phyloP scores from a whole-genome alignment of 2,797 vertebrate species.

The Periparus ater region DNA sequence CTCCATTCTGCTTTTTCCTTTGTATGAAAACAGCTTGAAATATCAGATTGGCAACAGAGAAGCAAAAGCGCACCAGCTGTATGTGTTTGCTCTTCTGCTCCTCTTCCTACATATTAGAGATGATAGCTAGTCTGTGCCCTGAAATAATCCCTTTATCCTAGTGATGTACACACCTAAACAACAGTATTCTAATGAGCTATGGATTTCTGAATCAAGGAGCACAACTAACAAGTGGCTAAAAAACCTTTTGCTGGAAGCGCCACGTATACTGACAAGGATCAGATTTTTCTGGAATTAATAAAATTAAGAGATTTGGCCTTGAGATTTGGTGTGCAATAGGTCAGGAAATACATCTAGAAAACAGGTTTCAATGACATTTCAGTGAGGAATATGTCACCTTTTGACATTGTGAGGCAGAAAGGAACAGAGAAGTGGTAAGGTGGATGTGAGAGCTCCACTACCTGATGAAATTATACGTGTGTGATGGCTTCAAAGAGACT shows the following conservation, averaged over 20 bases:
- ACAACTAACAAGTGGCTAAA: slow-evolving; percentile 10
- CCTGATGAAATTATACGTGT: not conserved
- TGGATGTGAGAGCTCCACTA: not conserved
- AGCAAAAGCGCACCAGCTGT: not conserved
- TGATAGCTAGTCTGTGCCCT: not conserved
- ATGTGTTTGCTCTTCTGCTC: slow-evolving; percentile 14
- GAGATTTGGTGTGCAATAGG: not conserved
- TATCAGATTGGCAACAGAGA: slow-evolving; percentile 29
- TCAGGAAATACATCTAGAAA: slow-evolving; percentile 5
- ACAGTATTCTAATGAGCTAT: not conserved
- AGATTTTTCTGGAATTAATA: slow-evolving; percentile 25
- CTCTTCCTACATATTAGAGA: slow-evolving; percentile 18
- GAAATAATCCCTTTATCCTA: slow-evolving; percentile 36
- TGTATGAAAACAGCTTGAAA: slow-evolving; percentile 49
- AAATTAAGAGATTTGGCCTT: not conserved
- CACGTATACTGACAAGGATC: not conserved
- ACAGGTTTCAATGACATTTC: not conserved
- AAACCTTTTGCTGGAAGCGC: not conserved
- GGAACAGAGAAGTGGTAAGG: not conserved
- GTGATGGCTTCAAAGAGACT: slow-evolving; percentile 20
- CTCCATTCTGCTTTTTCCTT: slow-evolving; percentile 31
- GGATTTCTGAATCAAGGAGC: not conserved
- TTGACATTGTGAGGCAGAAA: not conserved
- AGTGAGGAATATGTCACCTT: slow-evolving; percentile 2
- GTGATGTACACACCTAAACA: not conserved